These are phyloP conservation scores for Steinernema khuongi DNA, from an alignment of 1,140 invertebrate species.

Conservation along the genomic window DNA sequence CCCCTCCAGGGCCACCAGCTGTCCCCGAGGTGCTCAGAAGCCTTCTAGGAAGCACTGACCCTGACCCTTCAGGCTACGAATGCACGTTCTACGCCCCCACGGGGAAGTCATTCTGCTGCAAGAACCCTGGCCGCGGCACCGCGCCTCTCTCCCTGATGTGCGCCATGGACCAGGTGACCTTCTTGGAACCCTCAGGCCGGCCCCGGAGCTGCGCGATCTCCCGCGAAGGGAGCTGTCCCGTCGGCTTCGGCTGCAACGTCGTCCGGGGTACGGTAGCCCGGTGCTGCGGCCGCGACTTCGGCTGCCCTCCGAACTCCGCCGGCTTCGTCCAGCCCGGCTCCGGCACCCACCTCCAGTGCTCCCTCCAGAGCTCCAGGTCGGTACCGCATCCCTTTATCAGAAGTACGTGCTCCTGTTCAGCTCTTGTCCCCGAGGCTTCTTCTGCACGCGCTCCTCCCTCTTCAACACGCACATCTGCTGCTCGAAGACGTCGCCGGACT, in stretches of 20 bases:
- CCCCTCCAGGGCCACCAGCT: slow-evolving; percentile 52
- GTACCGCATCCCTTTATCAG: slow-evolving; percentile 18
- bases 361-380: slow-evolving; percentile 9
- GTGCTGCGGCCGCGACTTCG: slow-evolving; percentile 55
- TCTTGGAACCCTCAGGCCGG: slow-evolving; percentile 42
- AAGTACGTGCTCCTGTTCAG: slow-evolving; percentile 24
- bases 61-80: slow-evolving; percentile 49
- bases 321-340: slow-evolving; percentile 53
- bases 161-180: slow-evolving; percentile 20
- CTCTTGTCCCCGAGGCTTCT: slow-evolving; percentile 46
- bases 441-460: slow-evolving; percentile 23
- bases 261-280: slow-evolving; percentile 52
- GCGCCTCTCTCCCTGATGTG: background rate
- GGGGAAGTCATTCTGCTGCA: slow-evolving; percentile 57
- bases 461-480: slow-evolving; percentile 38
- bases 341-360: slow-evolving; percentile 50
- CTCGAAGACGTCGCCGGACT: slow-evolving; percentile 24
- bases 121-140: slow-evolving; percentile 8
- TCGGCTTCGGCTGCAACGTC: slow-evolving; percentile 56
- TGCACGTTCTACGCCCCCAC: slow-evolving; percentile 54
- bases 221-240: slow-evolving; percentile 43
- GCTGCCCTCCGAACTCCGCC: slow-evolving; percentile 56
- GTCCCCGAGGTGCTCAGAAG: slow-evolving; percentile 46
- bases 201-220: slow-evolving; percentile 49
- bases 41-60: slow-evolving; percentile 1